Evolutionary conservation across 2,888 invertebrate species (phyloP).

Genomic region (Lasioglossum oenotherae): DNA sequence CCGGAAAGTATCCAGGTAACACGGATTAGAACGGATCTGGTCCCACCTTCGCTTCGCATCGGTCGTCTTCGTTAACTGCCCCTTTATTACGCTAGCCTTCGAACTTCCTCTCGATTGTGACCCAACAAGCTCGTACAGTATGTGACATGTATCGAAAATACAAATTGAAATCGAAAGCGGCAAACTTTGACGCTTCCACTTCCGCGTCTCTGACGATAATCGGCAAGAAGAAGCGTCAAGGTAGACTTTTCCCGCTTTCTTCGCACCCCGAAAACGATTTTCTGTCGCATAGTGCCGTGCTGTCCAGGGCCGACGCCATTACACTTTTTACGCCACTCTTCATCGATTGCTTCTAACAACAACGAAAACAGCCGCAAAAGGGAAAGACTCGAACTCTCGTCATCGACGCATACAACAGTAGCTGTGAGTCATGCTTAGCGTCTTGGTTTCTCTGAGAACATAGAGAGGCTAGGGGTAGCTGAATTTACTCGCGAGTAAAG

Average conservation of each 20-base stretch:
- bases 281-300: not conserved
- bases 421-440: conserved; percentile 1
- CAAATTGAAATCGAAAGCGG: not conserved
- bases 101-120: conserved; percentile 6
- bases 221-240: not conserved
- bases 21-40: conserved; percentile 67
- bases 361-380: not conserved
- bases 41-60: conserved; percentile 60
- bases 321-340: not conserved
- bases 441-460: not conserved
- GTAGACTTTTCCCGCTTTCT: not conserved
- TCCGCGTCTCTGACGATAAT: not conserved
- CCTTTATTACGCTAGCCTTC: conserved; percentile 18
- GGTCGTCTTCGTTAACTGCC: conserved; percentile 36
- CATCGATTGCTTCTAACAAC: not conserved
- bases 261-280: not conserved
- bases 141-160: not conserved
- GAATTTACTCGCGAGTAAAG: conserved; percentile 14
- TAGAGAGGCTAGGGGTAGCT: not conserved
- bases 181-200: not conserved
- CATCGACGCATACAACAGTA: not conserved
- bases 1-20: conserved; percentile 78
- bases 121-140: not conserved
- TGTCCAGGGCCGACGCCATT: not conserved
- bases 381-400: not conserved